Conservation (phyloP, 2,888 invertebrate genomes). For the Ectemnius cavifrons region DNA sequence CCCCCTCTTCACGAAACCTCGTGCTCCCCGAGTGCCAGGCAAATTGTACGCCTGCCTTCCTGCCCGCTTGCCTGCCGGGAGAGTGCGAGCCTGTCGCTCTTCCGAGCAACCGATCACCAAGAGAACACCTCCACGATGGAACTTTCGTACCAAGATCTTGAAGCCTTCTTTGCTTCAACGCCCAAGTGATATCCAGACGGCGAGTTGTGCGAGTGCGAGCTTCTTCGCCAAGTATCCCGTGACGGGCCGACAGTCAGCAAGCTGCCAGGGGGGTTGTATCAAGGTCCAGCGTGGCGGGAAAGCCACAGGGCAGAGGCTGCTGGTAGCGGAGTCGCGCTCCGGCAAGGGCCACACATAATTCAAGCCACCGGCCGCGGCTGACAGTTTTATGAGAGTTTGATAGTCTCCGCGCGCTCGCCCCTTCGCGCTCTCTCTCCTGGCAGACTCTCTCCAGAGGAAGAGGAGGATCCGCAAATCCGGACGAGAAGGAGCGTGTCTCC, state of each 20-base stretch:
- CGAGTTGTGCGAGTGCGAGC: too few relatives aligned
- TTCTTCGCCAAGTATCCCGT: too few relatives aligned
- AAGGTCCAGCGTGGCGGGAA: conserved; percentile 17
- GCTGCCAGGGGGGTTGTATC: conserved; percentile 29
- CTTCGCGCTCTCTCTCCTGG: conserved; percentile 50
- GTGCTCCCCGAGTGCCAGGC: background rate
- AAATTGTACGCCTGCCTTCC: background rate
- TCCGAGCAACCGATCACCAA: background rate
- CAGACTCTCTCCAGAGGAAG: conserved; percentile 54
- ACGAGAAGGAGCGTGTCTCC: conserved; percentile 27
- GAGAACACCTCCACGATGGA: background rate
- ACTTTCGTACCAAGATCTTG: background rate
- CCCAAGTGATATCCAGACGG: too few relatives aligned
- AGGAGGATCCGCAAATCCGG: conserved; percentile 41
- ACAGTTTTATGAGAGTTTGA: conserved; percentile 79
- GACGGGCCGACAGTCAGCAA: conserved; percentile 44
- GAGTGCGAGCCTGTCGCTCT: background rate
- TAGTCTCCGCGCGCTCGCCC: conserved; percentile 68
- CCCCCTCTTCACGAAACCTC: conserved; percentile 61
- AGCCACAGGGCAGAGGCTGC: conserved; percentile 13
- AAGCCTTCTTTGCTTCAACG: too few relatives aligned
- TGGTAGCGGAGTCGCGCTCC: conserved; percentile 37
- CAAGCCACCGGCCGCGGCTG: conserved; percentile 74
- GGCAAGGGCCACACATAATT: conserved; percentile 73
- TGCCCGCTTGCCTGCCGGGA: background rate